Conservation (phyloP, 2,888 invertebrate genomes). For the Amblyjoppa proteus region DNA sequence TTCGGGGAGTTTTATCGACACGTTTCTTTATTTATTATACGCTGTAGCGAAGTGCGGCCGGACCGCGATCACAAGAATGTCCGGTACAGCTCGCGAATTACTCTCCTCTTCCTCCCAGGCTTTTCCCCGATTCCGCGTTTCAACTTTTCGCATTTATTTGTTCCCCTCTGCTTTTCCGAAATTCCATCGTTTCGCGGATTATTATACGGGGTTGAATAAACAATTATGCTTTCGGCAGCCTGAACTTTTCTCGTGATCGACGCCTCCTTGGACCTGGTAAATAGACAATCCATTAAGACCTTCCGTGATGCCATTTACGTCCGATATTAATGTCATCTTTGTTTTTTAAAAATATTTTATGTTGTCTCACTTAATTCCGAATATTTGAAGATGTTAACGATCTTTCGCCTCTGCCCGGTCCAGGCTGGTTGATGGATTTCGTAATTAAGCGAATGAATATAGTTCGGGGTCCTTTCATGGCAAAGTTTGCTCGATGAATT, state of each 20-base stretch:
- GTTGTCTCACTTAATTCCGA: constrained; percentile 19
- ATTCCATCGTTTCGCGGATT: neutral
- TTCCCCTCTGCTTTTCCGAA: neutral
- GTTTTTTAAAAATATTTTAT: neutral
- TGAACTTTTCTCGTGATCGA: neutral
- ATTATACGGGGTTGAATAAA: neutral
- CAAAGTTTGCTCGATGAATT: constrained; percentile 35
- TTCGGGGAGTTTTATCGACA: constrained; percentile 75
- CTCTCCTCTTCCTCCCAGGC: constrained; percentile 20
- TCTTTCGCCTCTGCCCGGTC: constrained; percentile 2
- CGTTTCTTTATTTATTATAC: constrained; percentile 75
- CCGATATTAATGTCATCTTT: neutral
- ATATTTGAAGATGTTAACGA: constrained; percentile 34
- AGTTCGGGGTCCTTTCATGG: constrained; percentile 37
- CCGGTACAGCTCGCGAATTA: constrained; percentile 51
- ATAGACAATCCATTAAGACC: neutral
- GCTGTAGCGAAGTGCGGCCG: constrained; percentile 49
- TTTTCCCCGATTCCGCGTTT: neutral
- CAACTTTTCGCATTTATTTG: neutral
- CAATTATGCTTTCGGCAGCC: neutral
- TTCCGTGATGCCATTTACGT: neutral
- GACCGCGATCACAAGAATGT: constrained; percentile 46
- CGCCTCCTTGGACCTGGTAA: neutral
- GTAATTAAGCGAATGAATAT: constrained; percentile 52
- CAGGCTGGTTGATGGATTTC: constrained; percentile 15